Evolutionary conservation across 2,113 vertebrate species (phyloP).

Genomic region (Daboia siamensis): DNA sequence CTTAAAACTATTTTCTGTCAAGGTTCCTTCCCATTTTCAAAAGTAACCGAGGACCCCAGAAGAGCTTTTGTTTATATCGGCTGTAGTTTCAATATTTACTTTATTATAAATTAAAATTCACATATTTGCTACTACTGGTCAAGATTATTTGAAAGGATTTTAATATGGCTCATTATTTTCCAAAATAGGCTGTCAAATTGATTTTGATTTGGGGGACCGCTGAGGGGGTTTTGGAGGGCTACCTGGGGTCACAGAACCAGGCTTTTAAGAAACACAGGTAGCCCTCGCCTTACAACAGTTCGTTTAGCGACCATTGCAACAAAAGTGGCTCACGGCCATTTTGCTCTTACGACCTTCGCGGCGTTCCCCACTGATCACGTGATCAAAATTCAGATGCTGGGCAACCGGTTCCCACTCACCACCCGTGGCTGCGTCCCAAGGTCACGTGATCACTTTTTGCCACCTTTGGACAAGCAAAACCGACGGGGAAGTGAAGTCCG

Average conservation of each 20-base stretch:
- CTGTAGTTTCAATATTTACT: not conserved
- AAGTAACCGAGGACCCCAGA: not conserved
- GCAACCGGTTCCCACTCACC: not conserved
- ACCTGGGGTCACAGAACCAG: not conserved
- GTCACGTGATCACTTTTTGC: not conserved
- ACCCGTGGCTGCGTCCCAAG: not conserved
- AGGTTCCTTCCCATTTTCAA: not conserved
- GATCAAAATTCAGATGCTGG: not conserved
- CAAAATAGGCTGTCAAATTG: not conserved
- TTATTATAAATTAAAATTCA: not conserved
- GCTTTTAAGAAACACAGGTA: not conserved
- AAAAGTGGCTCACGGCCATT: not conserved
- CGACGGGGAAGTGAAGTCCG: not conserved
- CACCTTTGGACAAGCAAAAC: not conserved
- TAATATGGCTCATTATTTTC: not conserved
- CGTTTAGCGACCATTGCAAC: not conserved
- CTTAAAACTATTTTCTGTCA: not conserved
- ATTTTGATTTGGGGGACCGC: not conserved
- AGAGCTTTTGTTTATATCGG: not conserved
- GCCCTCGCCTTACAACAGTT: not conserved
- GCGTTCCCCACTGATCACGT: not conserved
- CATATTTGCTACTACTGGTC: not conserved
- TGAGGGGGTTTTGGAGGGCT: not conserved
- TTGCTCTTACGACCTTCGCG: not conserved
- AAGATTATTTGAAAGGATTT: not conserved